These are phyloP conservation scores for Chlamydotis undulata DNA, from an alignment of 2,113 vertebrate genomes.

Conservation along the genomic window DNA sequence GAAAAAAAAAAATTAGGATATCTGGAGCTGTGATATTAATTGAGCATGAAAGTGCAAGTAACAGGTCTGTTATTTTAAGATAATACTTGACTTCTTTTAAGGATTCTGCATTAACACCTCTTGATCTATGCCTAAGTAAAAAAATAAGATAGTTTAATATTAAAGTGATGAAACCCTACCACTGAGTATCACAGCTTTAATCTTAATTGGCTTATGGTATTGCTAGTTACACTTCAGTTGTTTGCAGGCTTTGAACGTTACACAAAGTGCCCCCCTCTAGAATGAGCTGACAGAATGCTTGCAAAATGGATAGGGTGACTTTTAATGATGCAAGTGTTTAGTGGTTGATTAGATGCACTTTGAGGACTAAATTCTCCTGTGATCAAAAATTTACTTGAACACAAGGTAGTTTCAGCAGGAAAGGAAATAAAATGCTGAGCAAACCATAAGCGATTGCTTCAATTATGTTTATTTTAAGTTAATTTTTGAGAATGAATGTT, in stretches of 20 bases:
- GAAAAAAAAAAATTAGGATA: slow-evolving; percentile 8
- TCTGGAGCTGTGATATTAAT: slow-evolving; percentile 27
- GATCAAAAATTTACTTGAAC: slow-evolving; percentile 64
- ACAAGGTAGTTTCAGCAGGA: slow-evolving; percentile 45
- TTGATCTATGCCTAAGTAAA: slow-evolving; percentile 74
- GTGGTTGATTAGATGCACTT: slow-evolving; percentile 59
- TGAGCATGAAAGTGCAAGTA: slow-evolving; percentile 60
- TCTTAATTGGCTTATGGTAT: slow-evolving; percentile 73
- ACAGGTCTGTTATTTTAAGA: slow-evolving; percentile 68
- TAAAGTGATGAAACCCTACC: slow-evolving; percentile 64
- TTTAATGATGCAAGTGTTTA: slow-evolving; percentile 67
- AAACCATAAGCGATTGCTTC: slow-evolving; percentile 33
- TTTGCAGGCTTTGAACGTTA: slow-evolving; percentile 66
- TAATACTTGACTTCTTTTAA: slow-evolving; percentile 71
- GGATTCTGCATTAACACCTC: slow-evolving; percentile 73
- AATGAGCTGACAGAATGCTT: slow-evolving; percentile 22
- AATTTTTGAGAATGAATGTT: slow-evolving; percentile 39
- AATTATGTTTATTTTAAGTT: slow-evolving; percentile 55
- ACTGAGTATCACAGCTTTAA: slow-evolving; percentile 69
- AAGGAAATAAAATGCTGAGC: slow-evolving; percentile 33
- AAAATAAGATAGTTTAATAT: slow-evolving; percentile 69
- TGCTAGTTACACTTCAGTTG: slow-evolving; percentile 64
- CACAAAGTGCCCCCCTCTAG: slow-evolving; percentile 2
- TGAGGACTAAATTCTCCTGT: slow-evolving; percentile 55
- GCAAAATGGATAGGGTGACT: slow-evolving; percentile 43